These are phyloP conservation scores for Misgurnus anguillicaudatus DNA, from an alignment of 2,113 vertebrate species.

Conservation along the genomic window DNA sequence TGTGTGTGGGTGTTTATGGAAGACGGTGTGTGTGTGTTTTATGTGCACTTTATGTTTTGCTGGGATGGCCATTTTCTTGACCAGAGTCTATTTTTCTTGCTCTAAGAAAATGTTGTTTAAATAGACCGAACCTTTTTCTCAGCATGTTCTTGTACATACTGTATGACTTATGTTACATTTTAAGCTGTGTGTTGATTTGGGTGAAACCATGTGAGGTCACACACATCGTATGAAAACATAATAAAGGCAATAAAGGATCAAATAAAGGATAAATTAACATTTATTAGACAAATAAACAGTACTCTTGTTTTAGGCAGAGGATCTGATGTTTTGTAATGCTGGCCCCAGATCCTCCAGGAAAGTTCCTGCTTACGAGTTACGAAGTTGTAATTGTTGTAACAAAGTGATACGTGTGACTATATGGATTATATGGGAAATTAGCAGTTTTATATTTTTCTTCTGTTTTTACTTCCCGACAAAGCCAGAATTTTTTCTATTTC, in stretches of 20 bases:
- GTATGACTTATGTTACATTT: background rate
- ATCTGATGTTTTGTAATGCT: background rate
- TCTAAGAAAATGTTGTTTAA: conserved; percentile 19
- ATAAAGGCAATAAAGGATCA: background rate
- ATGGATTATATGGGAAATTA: background rate
- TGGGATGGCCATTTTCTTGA: conserved; percentile 37
- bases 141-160: conserved; percentile 19
- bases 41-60: conserved; percentile 5
- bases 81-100: conserved; percentile 34
- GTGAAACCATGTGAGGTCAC: background rate
- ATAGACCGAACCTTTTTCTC: conserved; percentile 27
- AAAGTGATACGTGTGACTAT: background rate
- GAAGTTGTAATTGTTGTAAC: too few species aligned
- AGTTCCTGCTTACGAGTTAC: background rate
- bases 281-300: background rate
- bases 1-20: conserved; percentile 46
- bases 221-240: background rate
- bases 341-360: background rate
- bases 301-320: background rate
- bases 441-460: background rate
- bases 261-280: background rate
- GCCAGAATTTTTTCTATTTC: background rate
- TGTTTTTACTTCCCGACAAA: background rate
- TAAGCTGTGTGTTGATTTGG: background rate
- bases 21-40: conserved; percentile 17